Conservation (phyloP, 1,140 invertebrate genomes). For the Lordiphosa collinella region DNA sequence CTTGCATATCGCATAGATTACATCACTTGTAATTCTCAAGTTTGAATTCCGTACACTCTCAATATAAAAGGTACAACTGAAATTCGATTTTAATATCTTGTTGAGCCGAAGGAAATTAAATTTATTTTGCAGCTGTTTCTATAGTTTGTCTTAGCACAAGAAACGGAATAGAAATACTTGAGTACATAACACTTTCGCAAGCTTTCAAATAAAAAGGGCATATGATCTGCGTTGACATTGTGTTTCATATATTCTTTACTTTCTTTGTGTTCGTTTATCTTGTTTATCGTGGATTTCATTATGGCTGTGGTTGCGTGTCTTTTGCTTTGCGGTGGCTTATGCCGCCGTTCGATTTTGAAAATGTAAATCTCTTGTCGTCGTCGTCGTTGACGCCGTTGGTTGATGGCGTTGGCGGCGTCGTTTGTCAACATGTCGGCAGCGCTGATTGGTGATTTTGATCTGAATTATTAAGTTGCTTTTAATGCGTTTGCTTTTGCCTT, state of each 20-base stretch:
- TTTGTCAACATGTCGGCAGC: constrained; percentile 71
- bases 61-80: too few relatives aligned
- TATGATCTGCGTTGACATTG: background rate
- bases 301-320: constrained; percentile 68
- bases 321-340: constrained; percentile 75
- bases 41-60: too few relatives aligned
- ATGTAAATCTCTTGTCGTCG: constrained; percentile 73
- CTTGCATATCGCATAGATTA: too few relatives aligned
- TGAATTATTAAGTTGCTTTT: constrained; percentile 77
- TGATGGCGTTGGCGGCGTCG: constrained; percentile 49
- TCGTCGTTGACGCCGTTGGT: constrained; percentile 19
- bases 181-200: too few relatives aligned
- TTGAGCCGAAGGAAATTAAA: too few relatives aligned
- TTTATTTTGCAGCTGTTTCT: too few relatives aligned
- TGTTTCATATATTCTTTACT: background rate
- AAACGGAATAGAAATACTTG: too few relatives aligned
- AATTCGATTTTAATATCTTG: too few relatives aligned
- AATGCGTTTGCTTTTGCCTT: constrained; percentile 65
- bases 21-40: too few relatives aligned
- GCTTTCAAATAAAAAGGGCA: background rate
- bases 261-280: constrained; percentile 57
- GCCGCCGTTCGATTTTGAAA: constrained; percentile 75
- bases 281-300: constrained; percentile 74
- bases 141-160: too few relatives aligned
- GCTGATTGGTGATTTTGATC: constrained; percentile 75